These are phyloP conservation scores for Cinara cedri DNA, from an alignment of 2,888 invertebrate genomes.

Conservation along the genomic window DNA sequence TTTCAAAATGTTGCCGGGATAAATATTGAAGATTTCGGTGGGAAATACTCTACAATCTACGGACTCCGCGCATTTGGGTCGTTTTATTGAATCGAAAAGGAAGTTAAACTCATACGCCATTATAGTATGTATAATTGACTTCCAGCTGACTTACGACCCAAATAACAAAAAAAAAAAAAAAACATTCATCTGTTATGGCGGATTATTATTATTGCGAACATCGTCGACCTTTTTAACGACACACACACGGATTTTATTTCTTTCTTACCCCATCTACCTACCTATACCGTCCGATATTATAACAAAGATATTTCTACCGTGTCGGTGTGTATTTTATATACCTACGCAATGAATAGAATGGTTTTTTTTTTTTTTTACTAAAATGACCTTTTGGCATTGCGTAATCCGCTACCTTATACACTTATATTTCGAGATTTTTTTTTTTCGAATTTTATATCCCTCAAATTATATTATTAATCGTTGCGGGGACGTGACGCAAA, in stretches of 20 bases:
- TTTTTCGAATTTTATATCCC: neutral
- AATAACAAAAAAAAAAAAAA: neutral
- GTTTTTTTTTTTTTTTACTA: neutral
- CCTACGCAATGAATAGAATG: neutral
- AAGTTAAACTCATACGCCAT: too few relatives aligned
- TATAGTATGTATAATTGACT: too few relatives aligned
- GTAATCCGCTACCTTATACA: slow-evolving; percentile 24
- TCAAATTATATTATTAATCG: slow-evolving; percentile 28
- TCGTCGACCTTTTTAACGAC: slow-evolving; percentile 10
- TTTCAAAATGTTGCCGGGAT: too few relatives aligned
- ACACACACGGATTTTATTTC: slow-evolving; percentile 6
- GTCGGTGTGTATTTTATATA: neutral
- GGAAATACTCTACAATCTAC: too few relatives aligned
- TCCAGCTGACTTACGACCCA: too few relatives aligned
- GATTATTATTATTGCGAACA: slow-evolving; percentile 1
- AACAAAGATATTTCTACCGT: neutral
- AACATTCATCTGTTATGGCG: slow-evolving; percentile 9
- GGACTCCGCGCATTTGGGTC: too few relatives aligned
- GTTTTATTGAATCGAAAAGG: too few relatives aligned
- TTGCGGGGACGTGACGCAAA: slow-evolving; percentile 19
- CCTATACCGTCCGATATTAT: too few relatives aligned
- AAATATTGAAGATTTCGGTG: too few relatives aligned
- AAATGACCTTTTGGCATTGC: neutral
- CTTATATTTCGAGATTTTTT: neutral
- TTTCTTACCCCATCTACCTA: slow-evolving; percentile 19